These are phyloP conservation scores for Zaprionus taronus DNA, from an alignment of 1,140 invertebrate species.

Conservation along the genomic window DNA sequence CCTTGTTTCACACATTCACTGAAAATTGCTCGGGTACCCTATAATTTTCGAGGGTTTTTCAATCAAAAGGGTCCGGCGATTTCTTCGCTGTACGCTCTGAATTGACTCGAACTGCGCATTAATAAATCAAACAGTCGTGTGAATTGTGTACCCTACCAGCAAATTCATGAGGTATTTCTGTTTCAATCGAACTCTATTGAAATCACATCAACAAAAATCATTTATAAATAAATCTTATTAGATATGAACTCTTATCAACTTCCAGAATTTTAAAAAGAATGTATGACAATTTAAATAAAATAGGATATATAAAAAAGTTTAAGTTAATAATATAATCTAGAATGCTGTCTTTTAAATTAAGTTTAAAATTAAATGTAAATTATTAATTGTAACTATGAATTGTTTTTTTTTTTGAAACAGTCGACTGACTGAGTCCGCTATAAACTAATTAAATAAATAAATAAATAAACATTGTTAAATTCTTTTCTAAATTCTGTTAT, in stretches of 20 bases:
- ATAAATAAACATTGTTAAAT: no score
- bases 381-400: no score
- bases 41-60: slow-evolving; percentile 73
- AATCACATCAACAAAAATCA: not conserved
- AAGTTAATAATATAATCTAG: no score
- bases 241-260: not conserved
- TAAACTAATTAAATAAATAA: no score
- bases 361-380: no score
- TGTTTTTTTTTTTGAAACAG: no score
- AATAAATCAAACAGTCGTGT: slow-evolving; percentile 82
- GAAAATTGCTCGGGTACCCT: slow-evolving; percentile 64
- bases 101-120: slow-evolving; percentile 53
- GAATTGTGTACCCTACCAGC: slow-evolving; percentile 62
- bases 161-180: slow-evolving; percentile 31
- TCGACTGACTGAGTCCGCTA: no score
- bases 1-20: slow-evolving; percentile 75
- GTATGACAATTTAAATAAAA: not conserved
- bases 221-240: not conserved
- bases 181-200: not conserved
- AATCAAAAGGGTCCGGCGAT: slow-evolving; percentile 67
- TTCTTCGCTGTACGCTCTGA: slow-evolving; percentile 32
- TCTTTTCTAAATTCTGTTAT: no score
- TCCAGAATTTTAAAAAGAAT: not conserved
- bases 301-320: not conserved
- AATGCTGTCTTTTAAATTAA: no score